Percentiles rank a stretch among this genome's conserved stretches.
Conservation (phyloP, 2,797 vertebrate genomes). For the Phataginus tetradactyla region DNA sequence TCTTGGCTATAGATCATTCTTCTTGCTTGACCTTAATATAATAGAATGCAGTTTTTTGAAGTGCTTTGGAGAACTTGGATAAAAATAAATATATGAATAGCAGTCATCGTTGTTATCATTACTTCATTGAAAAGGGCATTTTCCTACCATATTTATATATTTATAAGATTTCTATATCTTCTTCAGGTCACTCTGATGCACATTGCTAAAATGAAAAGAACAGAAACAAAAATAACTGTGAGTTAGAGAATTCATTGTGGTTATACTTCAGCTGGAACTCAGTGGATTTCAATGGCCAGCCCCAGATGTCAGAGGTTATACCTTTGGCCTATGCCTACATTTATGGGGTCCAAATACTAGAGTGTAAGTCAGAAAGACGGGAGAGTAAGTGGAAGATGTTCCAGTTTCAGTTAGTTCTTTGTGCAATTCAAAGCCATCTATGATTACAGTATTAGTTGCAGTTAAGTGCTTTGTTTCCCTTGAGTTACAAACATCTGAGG, state of each 20-base stretch:
- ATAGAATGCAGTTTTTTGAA: not conserved
- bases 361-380: not conserved
- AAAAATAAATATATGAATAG: not conserved
- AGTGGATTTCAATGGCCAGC: constrained; percentile 26
- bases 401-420: constrained; percentile 50
- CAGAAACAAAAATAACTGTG: not conserved
- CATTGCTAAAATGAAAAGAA: not conserved
- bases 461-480: constrained; percentile 75
- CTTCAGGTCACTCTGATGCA: not conserved
- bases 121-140: not conserved
- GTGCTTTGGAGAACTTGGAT: not conserved
- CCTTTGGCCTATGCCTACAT: not conserved
- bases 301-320: not conserved
- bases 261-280: not conserved
- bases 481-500: constrained; percentile 68
- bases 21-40: not conserved
- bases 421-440: constrained; percentile 29
- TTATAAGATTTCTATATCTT: not conserved
- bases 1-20: not conserved
- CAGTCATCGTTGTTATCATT: constrained; percentile 7
- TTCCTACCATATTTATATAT: not conserved
- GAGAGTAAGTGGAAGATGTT: not conserved
- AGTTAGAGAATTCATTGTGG: not conserved
- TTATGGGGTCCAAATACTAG: not conserved
- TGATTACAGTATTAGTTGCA: constrained; percentile 72